These are phyloP conservation scores for Ceyx melanurus DNA, from an alignment of 2,113 vertebrate species.

Conservation along the genomic window DNA sequence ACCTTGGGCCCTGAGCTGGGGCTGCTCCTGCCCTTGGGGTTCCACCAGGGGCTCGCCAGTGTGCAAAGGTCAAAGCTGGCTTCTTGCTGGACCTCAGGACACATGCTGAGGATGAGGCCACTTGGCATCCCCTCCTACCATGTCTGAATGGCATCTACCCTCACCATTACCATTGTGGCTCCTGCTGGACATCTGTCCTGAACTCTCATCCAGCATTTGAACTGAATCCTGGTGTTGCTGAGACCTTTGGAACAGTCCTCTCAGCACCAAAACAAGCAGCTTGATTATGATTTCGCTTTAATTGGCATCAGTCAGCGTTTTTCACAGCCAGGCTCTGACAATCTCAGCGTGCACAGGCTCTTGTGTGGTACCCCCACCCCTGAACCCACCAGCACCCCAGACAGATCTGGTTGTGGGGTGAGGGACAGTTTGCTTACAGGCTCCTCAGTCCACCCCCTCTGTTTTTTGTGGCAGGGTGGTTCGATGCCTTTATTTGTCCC, in stretches of 20 bases:
- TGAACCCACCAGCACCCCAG: background rate
- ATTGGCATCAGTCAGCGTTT: constrained; percentile 44
- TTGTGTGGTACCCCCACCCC: background rate
- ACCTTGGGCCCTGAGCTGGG: background rate
- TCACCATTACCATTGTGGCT: rapidly evolving
- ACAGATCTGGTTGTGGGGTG: background rate
- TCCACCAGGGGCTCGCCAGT: rapidly evolving
- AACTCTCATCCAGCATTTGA: background rate
- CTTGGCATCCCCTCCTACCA: background rate
- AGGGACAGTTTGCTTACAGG: background rate
- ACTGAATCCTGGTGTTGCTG: background rate
- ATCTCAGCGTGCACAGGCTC: background rate
- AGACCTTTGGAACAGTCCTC: constrained; percentile 17
- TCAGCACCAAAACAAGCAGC: constrained; percentile 21
- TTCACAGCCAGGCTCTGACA: background rate
- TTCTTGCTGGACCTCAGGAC: background rate
- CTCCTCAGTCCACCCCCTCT: background rate
- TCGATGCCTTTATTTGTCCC: background rate
- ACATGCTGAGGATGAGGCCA: background rate
- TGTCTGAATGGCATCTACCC: background rate
- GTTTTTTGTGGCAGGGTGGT: background rate
- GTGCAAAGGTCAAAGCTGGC: background rate
- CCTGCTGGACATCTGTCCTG: background rate
- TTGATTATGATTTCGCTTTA: constrained; percentile 50
- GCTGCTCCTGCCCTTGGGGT: background rate